Evolutionary conservation across 2,888 invertebrate genomes (phyloP).

Genomic region (Drosophila robusta): DNA sequence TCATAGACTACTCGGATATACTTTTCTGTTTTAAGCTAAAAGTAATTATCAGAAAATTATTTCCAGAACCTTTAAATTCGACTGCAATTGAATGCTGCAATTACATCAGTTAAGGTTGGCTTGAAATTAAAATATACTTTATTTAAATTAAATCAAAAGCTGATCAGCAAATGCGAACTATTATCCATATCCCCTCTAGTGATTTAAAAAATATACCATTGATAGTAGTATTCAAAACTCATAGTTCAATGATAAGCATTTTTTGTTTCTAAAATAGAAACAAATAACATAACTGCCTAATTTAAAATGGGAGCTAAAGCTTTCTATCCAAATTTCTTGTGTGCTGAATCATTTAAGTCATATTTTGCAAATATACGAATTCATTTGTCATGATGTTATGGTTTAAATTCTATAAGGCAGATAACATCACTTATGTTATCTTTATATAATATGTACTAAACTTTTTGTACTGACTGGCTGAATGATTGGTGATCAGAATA

Average conservation of each 20-base stretch:
- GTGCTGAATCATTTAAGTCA: too few species aligned
- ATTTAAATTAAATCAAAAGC: slow-evolving; percentile 19
- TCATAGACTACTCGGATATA: too few species aligned
- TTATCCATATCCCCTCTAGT: neutral
- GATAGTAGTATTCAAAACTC: neutral
- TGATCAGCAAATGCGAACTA: neutral
- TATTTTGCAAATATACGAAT: too few species aligned
- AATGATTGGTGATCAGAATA: too few species aligned
- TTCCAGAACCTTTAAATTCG: slow-evolving; percentile 2
- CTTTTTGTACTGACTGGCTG: neutral
- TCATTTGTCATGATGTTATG: too few species aligned
- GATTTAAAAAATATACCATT: too few species aligned
- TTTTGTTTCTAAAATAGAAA: neutral
- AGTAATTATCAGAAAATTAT: neutral
- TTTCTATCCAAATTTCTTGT: neutral
- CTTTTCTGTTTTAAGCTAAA: slow-evolving; percentile 2
- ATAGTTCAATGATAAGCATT: neutral
- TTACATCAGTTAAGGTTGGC: slow-evolving; percentile 47
- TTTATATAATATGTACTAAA: too few species aligned
- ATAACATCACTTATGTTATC: too few species aligned
- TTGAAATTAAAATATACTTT: slow-evolving; percentile 5
- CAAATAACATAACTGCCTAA: neutral
- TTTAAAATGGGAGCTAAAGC: neutral
- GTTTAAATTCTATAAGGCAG: too few species aligned
- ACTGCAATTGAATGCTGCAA: slow-evolving; percentile 31